Percentiles rank a stretch among this genome's conserved stretches.
Conservation (phyloP, 2,888 invertebrate genomes). For the Hermaeophaga mercurialis region DNA sequence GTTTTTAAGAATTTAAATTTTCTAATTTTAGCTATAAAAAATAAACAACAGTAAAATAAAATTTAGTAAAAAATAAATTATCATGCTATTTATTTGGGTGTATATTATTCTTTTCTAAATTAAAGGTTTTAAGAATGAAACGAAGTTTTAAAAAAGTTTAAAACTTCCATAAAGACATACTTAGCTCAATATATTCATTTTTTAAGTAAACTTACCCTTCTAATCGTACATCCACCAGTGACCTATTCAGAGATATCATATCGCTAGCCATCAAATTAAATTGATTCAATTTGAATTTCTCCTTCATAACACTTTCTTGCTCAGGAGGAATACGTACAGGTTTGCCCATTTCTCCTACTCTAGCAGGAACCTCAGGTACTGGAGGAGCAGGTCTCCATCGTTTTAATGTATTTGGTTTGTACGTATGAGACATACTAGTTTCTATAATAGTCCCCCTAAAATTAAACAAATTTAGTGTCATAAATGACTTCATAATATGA, state of each 20-base stretch:
- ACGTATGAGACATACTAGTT: conserved; percentile 47
- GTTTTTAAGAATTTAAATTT: no score
- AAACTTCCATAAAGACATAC: no score
- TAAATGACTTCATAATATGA: no score
- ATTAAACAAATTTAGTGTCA: background rate
- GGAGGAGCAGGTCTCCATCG: conserved; percentile 77
- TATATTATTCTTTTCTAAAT: no score
- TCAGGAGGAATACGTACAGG: conserved; percentile 89
- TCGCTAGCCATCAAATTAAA: conserved; percentile 98
- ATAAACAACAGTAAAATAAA: no score
- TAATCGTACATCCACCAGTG: conserved; percentile 90
- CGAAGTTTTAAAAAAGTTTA: no score
- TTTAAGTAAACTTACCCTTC: conserved; percentile 71
- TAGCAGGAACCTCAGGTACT: conserved; percentile 69
- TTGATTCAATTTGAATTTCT: conserved; percentile 97
- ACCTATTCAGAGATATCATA: conserved; percentile 94
- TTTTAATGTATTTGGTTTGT: conserved; percentile 61
- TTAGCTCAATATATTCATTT: no score
- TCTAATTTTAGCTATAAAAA: no score
- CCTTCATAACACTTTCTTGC: conserved; percentile 87
- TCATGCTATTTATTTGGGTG: no score
- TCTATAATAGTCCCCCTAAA: conserved; percentile 3
- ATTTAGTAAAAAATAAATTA: no score
- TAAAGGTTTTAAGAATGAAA: no score
- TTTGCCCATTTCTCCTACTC: conserved; percentile 90